These are phyloP conservation scores for Seira musarum DNA, from an alignment of 2,888 invertebrate species.

Conservation along the genomic window DNA sequence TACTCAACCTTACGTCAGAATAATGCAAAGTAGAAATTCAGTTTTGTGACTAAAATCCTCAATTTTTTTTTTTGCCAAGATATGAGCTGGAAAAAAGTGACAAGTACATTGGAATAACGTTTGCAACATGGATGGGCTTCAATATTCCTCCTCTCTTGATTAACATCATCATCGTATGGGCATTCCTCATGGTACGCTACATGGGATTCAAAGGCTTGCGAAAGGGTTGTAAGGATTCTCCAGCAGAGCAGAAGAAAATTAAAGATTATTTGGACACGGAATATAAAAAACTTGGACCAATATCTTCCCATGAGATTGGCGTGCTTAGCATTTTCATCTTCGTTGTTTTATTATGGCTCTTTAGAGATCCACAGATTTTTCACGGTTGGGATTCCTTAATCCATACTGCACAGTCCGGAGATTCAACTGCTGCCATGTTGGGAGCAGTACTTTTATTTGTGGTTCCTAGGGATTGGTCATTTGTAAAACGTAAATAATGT, in stretches of 20 bases:
- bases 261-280: slow-evolving; percentile 30
- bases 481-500: slow-evolving; percentile 32
- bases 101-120: slow-evolving; percentile 63
- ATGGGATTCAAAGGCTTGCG: slow-evolving; percentile 51
- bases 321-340: slow-evolving; percentile 37
- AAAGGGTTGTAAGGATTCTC: background rate
- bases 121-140: slow-evolving; percentile 65
- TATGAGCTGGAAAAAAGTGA: slow-evolving; percentile 64
- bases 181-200: slow-evolving; percentile 59
- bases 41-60: no score
- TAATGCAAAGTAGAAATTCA: no score
- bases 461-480: slow-evolving; percentile 54
- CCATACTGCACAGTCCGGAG: slow-evolving; percentile 30
- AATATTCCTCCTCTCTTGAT: slow-evolving; percentile 60
- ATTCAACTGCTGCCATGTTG: slow-evolving; percentile 61
- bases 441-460: slow-evolving; percentile 62
- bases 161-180: slow-evolving; percentile 61
- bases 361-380: slow-evolving; percentile 51
- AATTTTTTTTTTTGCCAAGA: no score
- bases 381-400: slow-evolving; percentile 45
- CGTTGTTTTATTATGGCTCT: slow-evolving; percentile 47
- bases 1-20: no score
- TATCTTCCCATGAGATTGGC: slow-evolving; percentile 49
- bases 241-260: slow-evolving; percentile 9
- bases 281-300: slow-evolving; percentile 52